Conservation (phyloP, 2,113 vertebrate genomes). For the Laticauda colubrina region DNA sequence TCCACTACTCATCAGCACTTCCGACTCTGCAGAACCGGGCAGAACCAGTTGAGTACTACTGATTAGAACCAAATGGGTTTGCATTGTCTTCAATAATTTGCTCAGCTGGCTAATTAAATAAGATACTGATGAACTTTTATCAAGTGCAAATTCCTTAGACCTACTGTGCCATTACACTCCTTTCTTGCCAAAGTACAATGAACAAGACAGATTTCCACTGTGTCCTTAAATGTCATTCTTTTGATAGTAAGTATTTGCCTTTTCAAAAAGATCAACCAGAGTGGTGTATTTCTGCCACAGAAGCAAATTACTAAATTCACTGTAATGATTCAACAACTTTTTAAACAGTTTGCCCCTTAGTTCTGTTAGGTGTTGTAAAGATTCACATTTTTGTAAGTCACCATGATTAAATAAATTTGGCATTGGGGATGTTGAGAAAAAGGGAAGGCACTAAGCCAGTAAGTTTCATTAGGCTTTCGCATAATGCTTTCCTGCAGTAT, state of each 20-base stretch:
- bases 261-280: neutral
- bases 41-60: no score
- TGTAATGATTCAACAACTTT: neutral
- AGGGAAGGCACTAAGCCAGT: neutral
- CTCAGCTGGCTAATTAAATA: neutral
- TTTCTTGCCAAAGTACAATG: neutral
- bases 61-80: neutral
- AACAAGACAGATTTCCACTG: neutral
- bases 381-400: neutral
- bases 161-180: neutral
- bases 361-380: neutral
- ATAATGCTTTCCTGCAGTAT: neutral
- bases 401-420: neutral
- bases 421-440: neutral
- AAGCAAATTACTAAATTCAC: neutral
- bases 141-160: neutral
- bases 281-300: neutral
- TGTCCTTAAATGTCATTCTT: neutral
- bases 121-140: neutral
- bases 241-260: neutral
- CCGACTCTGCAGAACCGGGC: no score
- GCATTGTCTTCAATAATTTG: neutral
- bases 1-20: no score
- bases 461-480: neutral
- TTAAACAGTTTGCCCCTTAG: neutral